These are phyloP conservation scores for Alviniconcha marisindica DNA, from an alignment of 1,140 invertebrate species.

Conservation along the genomic window DNA sequence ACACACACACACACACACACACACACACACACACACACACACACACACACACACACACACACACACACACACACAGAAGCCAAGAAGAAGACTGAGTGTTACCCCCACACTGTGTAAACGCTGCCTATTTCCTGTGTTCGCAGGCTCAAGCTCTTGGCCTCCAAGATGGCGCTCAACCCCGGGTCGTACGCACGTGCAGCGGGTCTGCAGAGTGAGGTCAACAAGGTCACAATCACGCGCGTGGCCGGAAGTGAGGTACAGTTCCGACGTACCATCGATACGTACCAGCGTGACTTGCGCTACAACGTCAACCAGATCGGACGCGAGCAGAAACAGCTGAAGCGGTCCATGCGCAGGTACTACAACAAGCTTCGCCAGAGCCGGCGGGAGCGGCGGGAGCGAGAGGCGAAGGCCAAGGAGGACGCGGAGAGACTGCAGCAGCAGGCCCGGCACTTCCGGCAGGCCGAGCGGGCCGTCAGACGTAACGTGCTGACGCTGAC, in stretches of 20 bases:
- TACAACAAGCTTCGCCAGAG: constrained; percentile 46
- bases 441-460: background rate
- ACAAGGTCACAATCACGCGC: constrained; percentile 56
- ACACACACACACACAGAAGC: too few species aligned
- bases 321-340: constrained; percentile 50
- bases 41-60: too few species aligned
- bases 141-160: too few species aligned
- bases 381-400: constrained; percentile 37
- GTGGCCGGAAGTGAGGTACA: constrained; percentile 57
- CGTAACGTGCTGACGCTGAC: background rate
- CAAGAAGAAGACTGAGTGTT: too few species aligned
- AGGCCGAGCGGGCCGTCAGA: constrained; percentile 4
- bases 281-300: constrained; percentile 54
- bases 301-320: constrained; percentile 49
- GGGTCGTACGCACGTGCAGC: constrained; percentile 54
- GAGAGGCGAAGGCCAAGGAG: constrained; percentile 32
- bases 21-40: too few species aligned
- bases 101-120: too few species aligned
- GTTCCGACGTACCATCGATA: constrained; percentile 51
- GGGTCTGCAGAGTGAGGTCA: constrained; percentile 59
- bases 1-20: too few species aligned
- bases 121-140: too few species aligned
- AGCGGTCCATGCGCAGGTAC: constrained; percentile 49
- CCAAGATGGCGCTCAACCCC: constrained; percentile 52
- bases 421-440: constrained; percentile 25